Base-by-base conservation (phyloP, 2,797 vertebrate species). In the Otolemur crassicaudatus region DNA sequence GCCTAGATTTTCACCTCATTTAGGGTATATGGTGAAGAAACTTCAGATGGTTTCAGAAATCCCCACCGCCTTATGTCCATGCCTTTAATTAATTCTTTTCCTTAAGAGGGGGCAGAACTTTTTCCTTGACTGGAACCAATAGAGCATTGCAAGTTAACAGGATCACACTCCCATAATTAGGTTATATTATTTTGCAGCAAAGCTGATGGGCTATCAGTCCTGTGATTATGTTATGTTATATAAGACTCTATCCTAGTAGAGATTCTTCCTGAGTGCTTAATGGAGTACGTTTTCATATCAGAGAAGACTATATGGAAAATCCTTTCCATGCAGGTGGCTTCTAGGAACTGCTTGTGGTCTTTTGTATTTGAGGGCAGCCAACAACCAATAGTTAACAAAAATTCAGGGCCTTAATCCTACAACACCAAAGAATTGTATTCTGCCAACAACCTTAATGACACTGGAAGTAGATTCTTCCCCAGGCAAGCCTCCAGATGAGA, bases 31-130 rank as follows among this genome's bases (percentile, higher is more conserved):
- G 23, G 14, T 53, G 19, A 92, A 58, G 40, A 61, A 58, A 90
- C 4, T 69, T 72, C 10, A 40, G 0, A 49, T 60, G 19, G 13
- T 0, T 25, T n/a, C 7, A n/a, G 7, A 23, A 49, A 40, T 23
- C 27, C 4, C 40, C 2, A n/a, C 0, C 3, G 70, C 19, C 23
- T 83, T 60, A 13, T 53, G 10, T 19, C 23, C 31, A 40, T 12
- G 22, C 4, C 25, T 29, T 91, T 77, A 77, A 86, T 46, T 81
- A 69, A 25, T 43, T 14, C 25, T 13, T 87, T 12, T 29, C 27
- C 8, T 72, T 46, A 4, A 86, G 5, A 73, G 40, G 37, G 82
- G 23, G 19, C 46, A 81, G 1, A 7, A n/a, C 29, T 9, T 31
- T 22, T 77, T 49, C 40, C 63, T 89, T 72, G 46, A 56, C 67